These are phyloP conservation scores for Pachypanchax playfairii DNA, from an alignment of 2,113 vertebrate genomes.

Conservation along the genomic window DNA sequence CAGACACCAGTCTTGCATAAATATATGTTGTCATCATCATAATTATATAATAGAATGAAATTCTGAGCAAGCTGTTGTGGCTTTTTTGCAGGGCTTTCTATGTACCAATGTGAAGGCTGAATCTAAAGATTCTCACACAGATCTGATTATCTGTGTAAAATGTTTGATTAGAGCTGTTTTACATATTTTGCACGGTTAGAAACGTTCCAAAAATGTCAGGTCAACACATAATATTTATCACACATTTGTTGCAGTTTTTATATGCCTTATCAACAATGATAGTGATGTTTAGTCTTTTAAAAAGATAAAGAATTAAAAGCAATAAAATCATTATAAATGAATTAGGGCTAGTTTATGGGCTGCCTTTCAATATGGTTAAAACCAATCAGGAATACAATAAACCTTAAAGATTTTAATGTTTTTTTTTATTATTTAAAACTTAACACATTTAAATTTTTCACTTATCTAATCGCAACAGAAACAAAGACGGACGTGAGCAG, in stretches of 20 bases:
- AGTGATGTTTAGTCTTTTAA: too few relatives aligned
- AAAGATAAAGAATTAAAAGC: background rate
- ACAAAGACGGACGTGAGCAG: slow-evolving; percentile 13
- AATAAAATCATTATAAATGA: too few relatives aligned
- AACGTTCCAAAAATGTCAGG: background rate
- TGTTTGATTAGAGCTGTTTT: background rate
- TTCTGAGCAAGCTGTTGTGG: background rate
- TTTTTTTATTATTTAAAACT: slow-evolving; percentile 14
- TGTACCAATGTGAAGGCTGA: background rate
- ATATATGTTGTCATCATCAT: slow-evolving; percentile 7
- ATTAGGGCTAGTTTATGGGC: too few relatives aligned
- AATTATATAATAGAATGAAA: slow-evolving; percentile 13
- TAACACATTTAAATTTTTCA: background rate
- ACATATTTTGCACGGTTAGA: background rate
- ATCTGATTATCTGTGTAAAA: background rate
- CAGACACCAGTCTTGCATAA: background rate
- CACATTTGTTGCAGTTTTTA: too few relatives aligned
- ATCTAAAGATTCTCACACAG: too few relatives aligned
- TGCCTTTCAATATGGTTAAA: too few relatives aligned
- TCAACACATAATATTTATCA: too few relatives aligned
- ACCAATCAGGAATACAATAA: too few relatives aligned
- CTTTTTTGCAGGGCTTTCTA: background rate
- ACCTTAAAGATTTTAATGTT: background rate
- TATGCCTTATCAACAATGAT: too few relatives aligned
- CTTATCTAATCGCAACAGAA: background rate